A percentile compares a stretch with the other conserved stretches of the same genome.
Conservation (phyloP, 2,113 vertebrate species). For the Hemibagrus wyckioides region DNA sequence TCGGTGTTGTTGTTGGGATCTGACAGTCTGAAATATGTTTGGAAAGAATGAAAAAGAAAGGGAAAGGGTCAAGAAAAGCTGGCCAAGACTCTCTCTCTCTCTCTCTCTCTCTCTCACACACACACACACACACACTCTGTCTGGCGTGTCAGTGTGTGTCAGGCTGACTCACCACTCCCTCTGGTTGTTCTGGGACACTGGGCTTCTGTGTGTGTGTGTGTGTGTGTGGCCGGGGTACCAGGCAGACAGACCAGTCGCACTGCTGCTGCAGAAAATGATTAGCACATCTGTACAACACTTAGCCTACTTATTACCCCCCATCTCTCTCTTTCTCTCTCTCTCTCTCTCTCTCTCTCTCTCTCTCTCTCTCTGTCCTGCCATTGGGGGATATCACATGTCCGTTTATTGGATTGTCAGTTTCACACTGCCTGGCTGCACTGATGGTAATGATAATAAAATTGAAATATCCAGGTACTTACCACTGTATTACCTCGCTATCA, state of each 20-base stretch:
- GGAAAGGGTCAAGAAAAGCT: neutral
- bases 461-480: slow-evolving; percentile 77
- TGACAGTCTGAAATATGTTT: neutral
- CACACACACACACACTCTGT: slow-evolving; percentile 17
- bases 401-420: slow-evolving; percentile 78
- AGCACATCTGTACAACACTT: slow-evolving; percentile 55
- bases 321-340: neutral
- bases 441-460: slow-evolving; percentile 78
- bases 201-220: slow-evolving; percentile 34
- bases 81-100: neutral
- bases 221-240: slow-evolving; percentile 39
- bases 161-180: slow-evolving; percentile 41
- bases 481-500: slow-evolving; percentile 74
- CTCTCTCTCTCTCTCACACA: neutral
- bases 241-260: slow-evolving; percentile 43
- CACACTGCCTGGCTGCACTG: slow-evolving; percentile 62
- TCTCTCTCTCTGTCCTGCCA: slow-evolving; percentile 29
- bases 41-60: neutral
- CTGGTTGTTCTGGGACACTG: slow-evolving; percentile 46
- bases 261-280: slow-evolving; percentile 51
- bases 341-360: slow-evolving; percentile 27
- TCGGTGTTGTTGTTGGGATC: neutral
- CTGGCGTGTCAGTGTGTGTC: slow-evolving; percentile 48
- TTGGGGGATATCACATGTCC: slow-evolving; percentile 67
- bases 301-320: slow-evolving; percentile 32